These are phyloP conservation scores for Pachycephala philippinensis DNA, from an alignment of 2,113 vertebrate genomes.

Conservation along the genomic window DNA sequence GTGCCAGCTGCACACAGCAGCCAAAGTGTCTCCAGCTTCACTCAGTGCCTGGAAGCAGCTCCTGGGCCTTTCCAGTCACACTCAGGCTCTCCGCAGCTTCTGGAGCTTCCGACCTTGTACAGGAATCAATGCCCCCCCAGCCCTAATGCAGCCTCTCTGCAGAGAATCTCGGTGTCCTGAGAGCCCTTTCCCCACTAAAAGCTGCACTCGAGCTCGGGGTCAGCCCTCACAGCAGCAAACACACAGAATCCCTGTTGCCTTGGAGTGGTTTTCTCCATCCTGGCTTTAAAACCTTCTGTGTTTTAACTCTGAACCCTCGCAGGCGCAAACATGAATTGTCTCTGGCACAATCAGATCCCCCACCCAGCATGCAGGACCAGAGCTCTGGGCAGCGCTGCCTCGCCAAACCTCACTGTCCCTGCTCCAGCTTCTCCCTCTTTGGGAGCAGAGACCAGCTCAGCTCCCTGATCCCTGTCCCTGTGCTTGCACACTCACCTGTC, in stretches of 20 bases:
- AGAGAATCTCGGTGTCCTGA: not conserved
- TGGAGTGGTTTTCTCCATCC: not conserved
- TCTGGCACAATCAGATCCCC: not conserved
- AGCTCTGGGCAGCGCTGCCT: not conserved
- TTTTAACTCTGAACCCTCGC: not conserved
- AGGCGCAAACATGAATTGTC: not conserved
- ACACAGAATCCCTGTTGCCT: not conserved
- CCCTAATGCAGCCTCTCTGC: not conserved
- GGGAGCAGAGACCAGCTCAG: not conserved
- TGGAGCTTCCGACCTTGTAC: not conserved
- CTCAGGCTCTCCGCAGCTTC: not conserved
- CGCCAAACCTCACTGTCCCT: accelerated
- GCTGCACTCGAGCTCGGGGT: not conserved
- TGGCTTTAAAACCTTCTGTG: not conserved
- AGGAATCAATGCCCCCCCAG: not conserved
- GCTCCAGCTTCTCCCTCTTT: not conserved
- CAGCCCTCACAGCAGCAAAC: not conserved
- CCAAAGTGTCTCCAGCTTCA: not conserved
- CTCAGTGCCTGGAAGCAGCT: slow-evolving; percentile 25
- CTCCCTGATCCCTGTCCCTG: not conserved
- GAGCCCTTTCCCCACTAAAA: not conserved
- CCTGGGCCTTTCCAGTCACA: not conserved
- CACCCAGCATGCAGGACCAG: not conserved
- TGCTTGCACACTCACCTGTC: not conserved
- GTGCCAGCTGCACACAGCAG: not conserved